phyloP scores from a whole-genome alignment of 2,888 invertebrate species.

The Boloria euphrosyne region DNA sequence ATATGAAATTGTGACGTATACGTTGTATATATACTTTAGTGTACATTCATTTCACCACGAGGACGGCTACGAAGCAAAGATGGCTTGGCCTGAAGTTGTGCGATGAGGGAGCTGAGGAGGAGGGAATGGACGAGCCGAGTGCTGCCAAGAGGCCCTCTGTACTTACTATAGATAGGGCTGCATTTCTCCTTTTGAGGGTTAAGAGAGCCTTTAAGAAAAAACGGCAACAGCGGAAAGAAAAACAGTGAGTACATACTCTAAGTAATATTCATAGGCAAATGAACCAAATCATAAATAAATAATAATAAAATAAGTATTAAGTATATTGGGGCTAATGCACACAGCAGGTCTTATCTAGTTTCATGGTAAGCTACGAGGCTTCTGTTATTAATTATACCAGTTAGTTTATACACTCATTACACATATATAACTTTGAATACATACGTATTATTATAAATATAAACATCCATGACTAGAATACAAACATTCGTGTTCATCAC shows the following conservation, averaged over 20 bases:
- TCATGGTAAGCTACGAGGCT: too few relatives aligned
- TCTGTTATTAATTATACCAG: too few relatives aligned
- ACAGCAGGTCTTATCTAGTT: too few relatives aligned
- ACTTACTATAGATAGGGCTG: constrained; percentile 93
- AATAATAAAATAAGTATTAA: too few relatives aligned
- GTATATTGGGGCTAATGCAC: too few relatives aligned
- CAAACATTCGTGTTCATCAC: too few relatives aligned
- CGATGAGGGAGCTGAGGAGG: constrained; percentile 71
- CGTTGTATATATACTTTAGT: constrained; percentile 4
- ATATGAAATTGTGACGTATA: constrained; percentile 19
- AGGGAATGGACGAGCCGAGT: constrained; percentile 75
- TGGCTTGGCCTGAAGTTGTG: constrained; percentile 82
- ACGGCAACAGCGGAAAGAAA: constrained; percentile 92
- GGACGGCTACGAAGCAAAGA: constrained; percentile 72
- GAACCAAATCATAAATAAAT: too few relatives aligned
- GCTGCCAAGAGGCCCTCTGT: constrained; percentile 84
- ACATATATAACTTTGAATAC: too few relatives aligned
- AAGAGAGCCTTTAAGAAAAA: constrained; percentile 96
- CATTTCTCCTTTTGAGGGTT: constrained; percentile 92
- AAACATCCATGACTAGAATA: too few relatives aligned
- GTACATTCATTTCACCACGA: constrained; percentile 55
- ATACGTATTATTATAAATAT: too few relatives aligned
- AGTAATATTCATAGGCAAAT: too few relatives aligned
- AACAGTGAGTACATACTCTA: constrained; percentile 84
- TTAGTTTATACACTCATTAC: too few relatives aligned